Evolutionary conservation across 2,113 vertebrate species (phyloP).

Genomic region (Percopsis transmontana): DNA sequence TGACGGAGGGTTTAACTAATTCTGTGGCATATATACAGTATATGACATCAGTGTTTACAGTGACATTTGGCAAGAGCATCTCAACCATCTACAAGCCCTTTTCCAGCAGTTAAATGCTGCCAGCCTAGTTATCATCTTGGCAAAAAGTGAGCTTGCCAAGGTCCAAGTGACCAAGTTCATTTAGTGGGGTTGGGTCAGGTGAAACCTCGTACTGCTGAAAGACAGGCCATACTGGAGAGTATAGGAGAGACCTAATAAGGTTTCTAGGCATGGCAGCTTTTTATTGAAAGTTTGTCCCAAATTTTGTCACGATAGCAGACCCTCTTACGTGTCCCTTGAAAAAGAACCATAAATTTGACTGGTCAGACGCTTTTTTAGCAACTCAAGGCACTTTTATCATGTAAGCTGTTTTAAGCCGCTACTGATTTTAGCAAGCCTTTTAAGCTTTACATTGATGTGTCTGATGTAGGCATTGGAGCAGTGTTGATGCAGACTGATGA

Average conservation of each 20-base stretch:
- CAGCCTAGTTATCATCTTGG: too few relatives aligned
- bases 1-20: background rate
- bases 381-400: background rate
- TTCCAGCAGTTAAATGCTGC: background rate
- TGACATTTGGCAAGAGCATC: background rate
- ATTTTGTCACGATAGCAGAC: background rate
- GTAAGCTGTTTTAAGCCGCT: background rate
- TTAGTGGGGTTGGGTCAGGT: too few relatives aligned
- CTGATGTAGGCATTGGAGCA: too few relatives aligned
- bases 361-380: background rate
- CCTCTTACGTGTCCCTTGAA: background rate
- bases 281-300: background rate
- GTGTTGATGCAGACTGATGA: too few relatives aligned
- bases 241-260: too few relatives aligned
- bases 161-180: too few relatives aligned
- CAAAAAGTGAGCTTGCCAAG: too few relatives aligned
- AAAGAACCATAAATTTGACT: background rate
- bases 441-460: too few relatives aligned
- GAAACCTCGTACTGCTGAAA: too few relatives aligned
- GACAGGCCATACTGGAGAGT: too few relatives aligned
- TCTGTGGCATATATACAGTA: background rate
- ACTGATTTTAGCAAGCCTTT: background rate
- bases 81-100: background rate
- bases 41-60: background rate
- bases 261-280: background rate